Conservation (phyloP, 2,113 vertebrate genomes). For the Perca schrenkii region DNA sequence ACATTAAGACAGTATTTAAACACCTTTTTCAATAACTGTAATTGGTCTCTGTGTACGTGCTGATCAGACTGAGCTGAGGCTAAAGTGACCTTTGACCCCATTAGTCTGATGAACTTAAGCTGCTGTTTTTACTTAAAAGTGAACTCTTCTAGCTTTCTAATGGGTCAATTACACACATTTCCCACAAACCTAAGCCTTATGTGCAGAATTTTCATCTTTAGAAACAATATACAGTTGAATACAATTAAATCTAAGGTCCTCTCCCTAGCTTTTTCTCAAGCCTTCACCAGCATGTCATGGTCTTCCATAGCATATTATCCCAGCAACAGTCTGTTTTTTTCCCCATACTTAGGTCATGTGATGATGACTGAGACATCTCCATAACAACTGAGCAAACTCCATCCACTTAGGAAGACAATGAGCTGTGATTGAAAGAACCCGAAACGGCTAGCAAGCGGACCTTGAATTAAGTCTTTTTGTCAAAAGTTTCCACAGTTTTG, state of each 20-base stretch:
- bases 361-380: not conserved
- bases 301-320: not conserved
- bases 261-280: not conserved
- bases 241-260: too few species aligned
- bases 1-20: not conserved
- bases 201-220: not conserved
- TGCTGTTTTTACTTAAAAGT: not conserved
- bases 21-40: not conserved
- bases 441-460: not conserved
- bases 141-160: not conserved
- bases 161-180: not conserved
- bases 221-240: too few species aligned
- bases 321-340: not conserved
- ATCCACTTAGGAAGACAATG: not conserved
- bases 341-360: not conserved
- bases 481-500: not conserved
- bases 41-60: not conserved
- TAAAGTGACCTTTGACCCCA: not conserved
- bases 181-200: not conserved
- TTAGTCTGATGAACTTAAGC: not conserved
- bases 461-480: not conserved
- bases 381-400: not conserved
- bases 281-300: not conserved
- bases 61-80: not conserved
- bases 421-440: not conserved